These are phyloP conservation scores for Chrysomela aeneicollis DNA, from an alignment of 2,888 invertebrate genomes.

Conservation along the genomic window DNA sequence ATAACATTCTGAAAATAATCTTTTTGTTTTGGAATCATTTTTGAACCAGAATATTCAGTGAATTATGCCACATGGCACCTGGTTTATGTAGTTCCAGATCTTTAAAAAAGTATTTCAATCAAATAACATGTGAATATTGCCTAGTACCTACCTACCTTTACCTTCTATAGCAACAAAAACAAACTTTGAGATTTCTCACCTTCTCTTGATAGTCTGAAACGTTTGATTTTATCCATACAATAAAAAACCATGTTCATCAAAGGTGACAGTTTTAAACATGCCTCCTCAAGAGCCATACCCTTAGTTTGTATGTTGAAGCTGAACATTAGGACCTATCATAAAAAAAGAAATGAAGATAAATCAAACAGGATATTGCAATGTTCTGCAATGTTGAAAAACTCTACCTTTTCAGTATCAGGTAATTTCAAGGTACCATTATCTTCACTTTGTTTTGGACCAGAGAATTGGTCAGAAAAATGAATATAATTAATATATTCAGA, in stretches of 20 bases:
- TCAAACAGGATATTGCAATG: neutral
- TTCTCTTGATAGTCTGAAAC: conserved; percentile 88
- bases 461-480: conserved; percentile 96
- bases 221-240: conserved; percentile 89
- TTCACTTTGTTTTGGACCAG: conserved; percentile 89
- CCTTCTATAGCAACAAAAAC: too few species aligned
- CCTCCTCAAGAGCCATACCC: conserved; percentile 72
- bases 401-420: conserved; percentile 58
- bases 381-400: conserved; percentile 2
- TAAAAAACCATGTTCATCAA: conserved; percentile 90
- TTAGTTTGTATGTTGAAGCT: conserved; percentile 78
- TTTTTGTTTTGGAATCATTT: too few species aligned
- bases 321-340: conserved; percentile 60
- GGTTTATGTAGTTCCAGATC: too few species aligned
- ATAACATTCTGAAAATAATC: too few species aligned
- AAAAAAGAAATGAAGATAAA: neutral
- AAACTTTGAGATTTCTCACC: too few species aligned
- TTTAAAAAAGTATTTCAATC: too few species aligned
- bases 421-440: conserved; percentile 62
- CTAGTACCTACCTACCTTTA: too few species aligned
- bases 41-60: too few species aligned
- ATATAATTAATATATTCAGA: conserved; percentile 90
- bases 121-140: too few species aligned
- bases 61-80: too few species aligned
- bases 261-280: conserved; percentile 80